Evolutionary conservation across 2,888 invertebrate genomes (phyloP).

Genomic region (Mycalesis mineus): DNA sequence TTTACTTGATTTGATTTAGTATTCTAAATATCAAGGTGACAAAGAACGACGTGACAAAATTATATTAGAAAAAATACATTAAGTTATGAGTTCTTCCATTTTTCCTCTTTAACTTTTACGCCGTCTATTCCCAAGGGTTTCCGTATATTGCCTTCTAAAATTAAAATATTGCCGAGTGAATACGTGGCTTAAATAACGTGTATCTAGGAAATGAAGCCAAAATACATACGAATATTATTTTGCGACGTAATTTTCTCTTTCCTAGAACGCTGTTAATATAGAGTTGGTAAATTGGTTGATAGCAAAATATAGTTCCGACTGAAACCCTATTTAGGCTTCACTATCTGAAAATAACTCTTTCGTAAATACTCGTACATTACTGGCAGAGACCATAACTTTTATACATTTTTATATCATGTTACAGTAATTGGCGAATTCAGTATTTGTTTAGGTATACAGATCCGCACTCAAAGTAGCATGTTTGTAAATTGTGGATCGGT

Average conservation of each 20-base stretch:
- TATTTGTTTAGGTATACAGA: background rate
- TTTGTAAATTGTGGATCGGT: no score
- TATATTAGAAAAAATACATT: no score
- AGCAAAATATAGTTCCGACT: background rate
- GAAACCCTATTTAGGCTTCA: background rate
- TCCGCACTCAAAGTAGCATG: no score
- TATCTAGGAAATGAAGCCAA: background rate
- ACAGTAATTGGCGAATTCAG: background rate
- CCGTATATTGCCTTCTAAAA: no score
- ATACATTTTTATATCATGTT: background rate
- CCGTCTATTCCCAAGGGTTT: background rate
- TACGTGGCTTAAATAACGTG: no score
- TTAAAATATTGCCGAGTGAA: no score
- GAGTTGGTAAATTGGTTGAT: background rate
- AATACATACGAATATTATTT: background rate
- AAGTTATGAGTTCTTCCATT: background rate
- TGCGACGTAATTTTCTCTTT: background rate
- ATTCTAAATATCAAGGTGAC: no score
- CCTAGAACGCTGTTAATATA: background rate
- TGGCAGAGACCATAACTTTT: background rate
- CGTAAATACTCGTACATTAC: background rate
- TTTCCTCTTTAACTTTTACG: background rate
- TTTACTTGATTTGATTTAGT: no score
- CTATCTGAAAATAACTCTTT: background rate
- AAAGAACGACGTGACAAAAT: no score